Evolutionary conservation across 2,113 vertebrate species (phyloP).

Genomic region (Polyodon spathula): DNA sequence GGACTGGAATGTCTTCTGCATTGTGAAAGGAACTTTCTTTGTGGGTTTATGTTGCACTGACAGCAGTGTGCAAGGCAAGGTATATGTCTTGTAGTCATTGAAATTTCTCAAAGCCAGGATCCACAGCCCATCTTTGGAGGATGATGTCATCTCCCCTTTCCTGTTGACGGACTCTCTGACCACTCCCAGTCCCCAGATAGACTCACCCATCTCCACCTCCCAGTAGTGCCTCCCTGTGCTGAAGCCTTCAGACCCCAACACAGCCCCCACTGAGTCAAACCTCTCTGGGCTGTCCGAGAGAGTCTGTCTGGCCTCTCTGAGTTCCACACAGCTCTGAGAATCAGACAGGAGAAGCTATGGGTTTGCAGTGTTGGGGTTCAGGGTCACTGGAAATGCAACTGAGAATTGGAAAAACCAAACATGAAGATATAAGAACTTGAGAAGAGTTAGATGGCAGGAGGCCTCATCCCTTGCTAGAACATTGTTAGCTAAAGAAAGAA

Average conservation of each 20-base stretch:
- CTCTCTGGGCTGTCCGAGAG: conserved; percentile 1
- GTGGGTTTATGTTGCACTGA: background rate
- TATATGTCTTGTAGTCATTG: background rate
- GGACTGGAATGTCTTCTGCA: background rate
- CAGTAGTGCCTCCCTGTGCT: conserved; percentile 13
- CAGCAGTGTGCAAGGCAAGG: background rate
- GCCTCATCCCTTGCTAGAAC: too few species aligned
- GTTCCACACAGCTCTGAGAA: too few species aligned
- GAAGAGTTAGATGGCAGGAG: too few species aligned
- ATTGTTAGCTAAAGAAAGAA: too few species aligned
- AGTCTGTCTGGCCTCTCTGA: too few species aligned
- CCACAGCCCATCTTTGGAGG: background rate
- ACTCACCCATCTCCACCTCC: conserved; percentile 11
- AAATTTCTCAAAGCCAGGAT: background rate
- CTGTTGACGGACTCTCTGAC: background rate
- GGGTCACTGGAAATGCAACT: too few species aligned
- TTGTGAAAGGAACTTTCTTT: conserved; percentile 4
- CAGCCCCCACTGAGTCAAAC: conserved; percentile 5
- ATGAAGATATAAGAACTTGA: too few species aligned
- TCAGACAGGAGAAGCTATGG: too few species aligned
- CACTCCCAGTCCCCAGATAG: conserved; percentile 8
- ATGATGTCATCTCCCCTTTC: background rate
- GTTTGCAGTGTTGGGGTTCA: too few species aligned
- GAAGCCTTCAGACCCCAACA: conserved; percentile 3
- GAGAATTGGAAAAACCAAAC: too few species aligned